Conservation (phyloP, 2,888 invertebrate genomes). For the Ryuthela nishihirai region DNA sequence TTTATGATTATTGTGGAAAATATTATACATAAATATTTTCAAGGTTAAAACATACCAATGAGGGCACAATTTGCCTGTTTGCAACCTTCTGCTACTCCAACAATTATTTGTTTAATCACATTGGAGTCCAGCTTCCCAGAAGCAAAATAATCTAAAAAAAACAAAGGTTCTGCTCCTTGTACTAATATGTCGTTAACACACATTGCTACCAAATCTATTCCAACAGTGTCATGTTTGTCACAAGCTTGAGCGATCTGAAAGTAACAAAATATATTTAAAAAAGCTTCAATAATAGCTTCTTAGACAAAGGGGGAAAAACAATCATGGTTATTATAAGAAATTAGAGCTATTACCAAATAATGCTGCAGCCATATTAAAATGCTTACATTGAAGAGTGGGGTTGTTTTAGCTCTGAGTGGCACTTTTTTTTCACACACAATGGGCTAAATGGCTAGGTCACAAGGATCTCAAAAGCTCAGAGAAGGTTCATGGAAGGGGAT, state of each 20-base stretch:
- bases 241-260: conserved; percentile 73
- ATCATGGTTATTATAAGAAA: no score
- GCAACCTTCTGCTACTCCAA: conserved; percentile 86
- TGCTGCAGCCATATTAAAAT: no score
- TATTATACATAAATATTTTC: no score
- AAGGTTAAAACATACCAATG: conserved; percentile 62
- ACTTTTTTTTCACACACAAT: no score
- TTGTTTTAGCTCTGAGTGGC: no score
- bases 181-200: conserved; percentile 95
- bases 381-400: no score
- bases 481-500: no score
- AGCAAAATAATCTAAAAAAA: conserved; percentile 95
- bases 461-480: no score
- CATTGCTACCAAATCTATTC: conserved; percentile 96
- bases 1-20: no score
- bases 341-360: background rate
- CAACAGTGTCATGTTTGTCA: conserved; percentile 75
- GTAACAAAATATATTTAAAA: background rate
- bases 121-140: conserved; percentile 78
- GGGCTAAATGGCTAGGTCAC: no score
- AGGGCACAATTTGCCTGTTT: conserved; percentile 78
- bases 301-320: no score
- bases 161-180: conserved; percentile 91
- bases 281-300: no score
- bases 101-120: conserved; percentile 71